Evolutionary conservation across 2,888 invertebrate genomes (phyloP).

Genomic region (Tineola bisselliella): DNA sequence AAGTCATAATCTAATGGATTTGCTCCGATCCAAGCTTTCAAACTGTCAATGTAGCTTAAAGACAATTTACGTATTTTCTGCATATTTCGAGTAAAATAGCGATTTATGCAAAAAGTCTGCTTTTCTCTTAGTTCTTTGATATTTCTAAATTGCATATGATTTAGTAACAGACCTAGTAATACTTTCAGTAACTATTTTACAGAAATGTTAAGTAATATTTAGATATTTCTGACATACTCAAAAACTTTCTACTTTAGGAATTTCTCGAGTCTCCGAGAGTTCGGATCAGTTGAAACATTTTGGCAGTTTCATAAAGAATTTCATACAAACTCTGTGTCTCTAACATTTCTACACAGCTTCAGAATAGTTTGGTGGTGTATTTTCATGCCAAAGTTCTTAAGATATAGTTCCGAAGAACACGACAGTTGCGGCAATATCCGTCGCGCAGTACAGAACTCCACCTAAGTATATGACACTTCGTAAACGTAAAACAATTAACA

Average conservation of each 20-base stretch:
- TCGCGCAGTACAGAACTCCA: too few species aligned
- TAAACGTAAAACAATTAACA: too few species aligned
- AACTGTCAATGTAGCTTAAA: not conserved
- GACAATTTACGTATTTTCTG: not conserved
- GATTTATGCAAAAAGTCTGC: not conserved
- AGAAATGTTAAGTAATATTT: not conserved
- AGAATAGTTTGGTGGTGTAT: too few species aligned
- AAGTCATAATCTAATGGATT: conserved; percentile 1
- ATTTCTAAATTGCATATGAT: too few species aligned
- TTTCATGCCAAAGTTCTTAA: too few species aligned
- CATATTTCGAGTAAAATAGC: too few species aligned
- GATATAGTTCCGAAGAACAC: too few species aligned
- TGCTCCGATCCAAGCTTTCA: not conserved
- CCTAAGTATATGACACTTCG: not conserved
- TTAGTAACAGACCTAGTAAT: too few species aligned
- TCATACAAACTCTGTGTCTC: not conserved
- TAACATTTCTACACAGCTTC: too few species aligned
- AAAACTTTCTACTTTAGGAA: not conserved
- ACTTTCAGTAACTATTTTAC: too few species aligned
- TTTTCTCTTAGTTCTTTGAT: not conserved
- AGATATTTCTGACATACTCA: not conserved
- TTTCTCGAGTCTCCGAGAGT: not conserved
- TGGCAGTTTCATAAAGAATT: conserved; percentile 6
- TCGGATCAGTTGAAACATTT: conserved; percentile 4
- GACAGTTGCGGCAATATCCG: too few species aligned